phyloP scores from a whole-genome alignment of 2,113 vertebrate species.

The Scomber japonicus region DNA sequence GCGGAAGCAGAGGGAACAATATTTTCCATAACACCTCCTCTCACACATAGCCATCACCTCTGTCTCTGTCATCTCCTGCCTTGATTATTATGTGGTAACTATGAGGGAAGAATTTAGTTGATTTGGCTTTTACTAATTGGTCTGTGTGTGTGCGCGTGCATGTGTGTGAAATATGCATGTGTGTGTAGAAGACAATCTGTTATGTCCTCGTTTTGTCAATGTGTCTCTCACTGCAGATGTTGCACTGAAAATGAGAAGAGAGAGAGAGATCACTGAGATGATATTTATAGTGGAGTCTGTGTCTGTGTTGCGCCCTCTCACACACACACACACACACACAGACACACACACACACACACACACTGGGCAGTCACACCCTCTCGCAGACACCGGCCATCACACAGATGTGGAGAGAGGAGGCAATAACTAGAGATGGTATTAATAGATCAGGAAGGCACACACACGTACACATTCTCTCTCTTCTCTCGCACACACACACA shows the following conservation, averaged over 20 bases:
- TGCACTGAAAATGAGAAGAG: conserved; percentile 55
- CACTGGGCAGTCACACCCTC: conserved; percentile 61
- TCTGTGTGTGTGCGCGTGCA: conserved; percentile 16
- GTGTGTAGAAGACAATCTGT: background rate
- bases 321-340: conserved; percentile 15
- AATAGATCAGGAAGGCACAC: conserved; percentile 72
- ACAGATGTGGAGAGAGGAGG: conserved; percentile 79
- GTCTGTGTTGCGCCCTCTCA: background rate
- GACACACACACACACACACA: conserved; percentile 16
- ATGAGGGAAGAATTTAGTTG: conserved; percentile 8
- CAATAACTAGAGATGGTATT: conserved; percentile 75
- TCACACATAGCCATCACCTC: background rate
- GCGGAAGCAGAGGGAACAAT: background rate
- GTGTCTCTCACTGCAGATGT: conserved; percentile 68
- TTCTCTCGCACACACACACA: conserved; percentile 1
- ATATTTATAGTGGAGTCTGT: conserved; percentile 74
- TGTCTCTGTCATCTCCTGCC: background rate
- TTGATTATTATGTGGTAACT: conserved; percentile 27
- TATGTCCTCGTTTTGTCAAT: conserved; percentile 61
- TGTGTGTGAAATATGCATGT: background rate
- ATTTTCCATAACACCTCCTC: conserved; percentile 5
- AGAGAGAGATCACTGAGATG: conserved; percentile 55
- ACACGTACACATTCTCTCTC: conserved; percentile 19
- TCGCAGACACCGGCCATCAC: conserved; percentile 62
- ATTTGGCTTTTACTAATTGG: conserved; percentile 47